Base-by-base conservation (phyloP, 2,113 vertebrate species). In the Vulpes ferrilata region DNA sequence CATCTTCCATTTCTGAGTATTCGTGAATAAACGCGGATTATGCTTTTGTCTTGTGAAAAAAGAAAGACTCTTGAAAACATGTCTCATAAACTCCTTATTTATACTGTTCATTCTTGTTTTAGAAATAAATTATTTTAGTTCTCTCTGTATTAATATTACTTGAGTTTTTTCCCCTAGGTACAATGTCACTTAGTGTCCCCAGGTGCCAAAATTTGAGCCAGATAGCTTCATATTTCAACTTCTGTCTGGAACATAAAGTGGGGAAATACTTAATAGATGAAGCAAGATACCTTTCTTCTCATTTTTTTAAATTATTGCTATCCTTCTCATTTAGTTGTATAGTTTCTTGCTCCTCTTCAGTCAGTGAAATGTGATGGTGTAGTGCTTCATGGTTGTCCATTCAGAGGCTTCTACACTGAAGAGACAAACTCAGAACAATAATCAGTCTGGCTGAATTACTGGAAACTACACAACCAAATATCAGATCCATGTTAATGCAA, bases 11-110 rank as follows among this genome's bases (percentile, higher is more conserved):
- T 93, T 95, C 55, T 81, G 30, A 88, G 51, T 59, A 71, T 76
- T 88, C 0, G 1, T 53, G 16, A 85, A 71, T 4, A 90, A 69
- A 43, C 9, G 22, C 32, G 16, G 23, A 35, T 81, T 67, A 65
- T 95, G 32, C 10, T 74, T 95, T 90, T 97, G 76, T 64, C 65
- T 93, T 85, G 5, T 83, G 25, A 88, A 78, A 23, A 48, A 57
- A 80, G 16, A 48, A 57, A 80, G 16, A 48, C 32, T 65, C 30
- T 67, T 35, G 35, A 65, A 92, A 93, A 53, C 19, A 84, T 82
- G 6, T 38, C 6, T 80, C 22, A n/a, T 4, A 71, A 81, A 65
- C 4, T 95, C 32, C 15, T 8, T 87, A 32, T 59, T 73, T 73
- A 86, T 67, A 86, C 48, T 35, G 9, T 5, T 78, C 23, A 83